These are phyloP conservation scores for Candoia aspera DNA, from an alignment of 2,113 vertebrate species.

Conservation along the genomic window DNA sequence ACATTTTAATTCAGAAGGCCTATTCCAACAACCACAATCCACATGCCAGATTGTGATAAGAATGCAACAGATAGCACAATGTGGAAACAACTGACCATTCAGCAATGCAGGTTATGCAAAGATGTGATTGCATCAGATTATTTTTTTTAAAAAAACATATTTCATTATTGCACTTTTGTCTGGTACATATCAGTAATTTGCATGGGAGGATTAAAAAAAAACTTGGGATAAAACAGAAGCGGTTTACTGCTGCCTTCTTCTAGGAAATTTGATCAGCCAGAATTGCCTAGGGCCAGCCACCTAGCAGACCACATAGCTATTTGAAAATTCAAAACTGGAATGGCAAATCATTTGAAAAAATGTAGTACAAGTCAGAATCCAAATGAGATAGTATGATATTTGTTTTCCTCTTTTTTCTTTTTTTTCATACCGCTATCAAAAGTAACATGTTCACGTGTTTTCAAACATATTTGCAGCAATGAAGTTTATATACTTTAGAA, in stretches of 20 bases:
- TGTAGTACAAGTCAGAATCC: not conserved
- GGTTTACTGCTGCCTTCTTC: too few species aligned
- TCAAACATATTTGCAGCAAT: not conserved
- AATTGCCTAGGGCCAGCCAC: too few species aligned
- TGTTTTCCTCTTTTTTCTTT: not conserved
- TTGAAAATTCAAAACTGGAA: too few species aligned
- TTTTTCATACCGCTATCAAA: not conserved
- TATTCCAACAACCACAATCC: not conserved
- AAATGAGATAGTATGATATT: not conserved
- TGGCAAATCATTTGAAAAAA: not conserved
- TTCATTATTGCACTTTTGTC: not conserved
- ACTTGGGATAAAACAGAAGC: too few species aligned
- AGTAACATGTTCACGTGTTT: not conserved
- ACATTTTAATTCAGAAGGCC: slow-evolving; percentile 5
- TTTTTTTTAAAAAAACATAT: not conserved
- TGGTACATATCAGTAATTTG: not conserved
- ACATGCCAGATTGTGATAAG: not conserved
- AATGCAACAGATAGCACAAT: not conserved
- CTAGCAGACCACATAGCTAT: too few species aligned
- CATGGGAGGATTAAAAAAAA: too few species aligned
- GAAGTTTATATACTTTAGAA: not conserved
- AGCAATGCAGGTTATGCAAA: not conserved
- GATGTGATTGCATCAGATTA: not conserved
- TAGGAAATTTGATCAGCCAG: too few species aligned
- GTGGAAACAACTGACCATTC: not conserved